Evolutionary conservation across 35 echinoderm and acorn worm species (phyloP).

Genomic region (Ptychodera flava): DNA sequence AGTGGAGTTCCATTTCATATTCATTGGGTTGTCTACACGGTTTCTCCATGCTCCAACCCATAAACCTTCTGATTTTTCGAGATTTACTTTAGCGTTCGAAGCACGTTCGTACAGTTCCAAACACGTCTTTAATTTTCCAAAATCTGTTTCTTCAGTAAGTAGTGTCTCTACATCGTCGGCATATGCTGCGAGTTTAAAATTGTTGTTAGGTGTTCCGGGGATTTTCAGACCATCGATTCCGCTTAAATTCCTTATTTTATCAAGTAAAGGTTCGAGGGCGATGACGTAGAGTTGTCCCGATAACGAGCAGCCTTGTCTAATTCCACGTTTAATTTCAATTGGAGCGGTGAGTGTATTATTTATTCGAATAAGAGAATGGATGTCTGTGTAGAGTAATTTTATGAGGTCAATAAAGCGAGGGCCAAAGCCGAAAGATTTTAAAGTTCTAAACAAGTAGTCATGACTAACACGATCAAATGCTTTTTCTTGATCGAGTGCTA

Average conservation of each 20-base stretch:
- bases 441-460: constrained; percentile 4
- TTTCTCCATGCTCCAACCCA: no score
- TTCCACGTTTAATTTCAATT: constrained; percentile 9
- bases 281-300: constrained; percentile 16
- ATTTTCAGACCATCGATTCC: background rate
- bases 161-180: constrained; percentile 3
- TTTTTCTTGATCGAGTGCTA: no score
- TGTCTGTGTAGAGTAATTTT: constrained; percentile 5
- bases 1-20: no score
- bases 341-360: constrained; percentile 2
- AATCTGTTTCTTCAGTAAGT: background rate
- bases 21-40: constrained; percentile 3
- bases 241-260: background rate
- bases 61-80: no score
- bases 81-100: no score
- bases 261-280: no score
- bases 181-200: constrained; percentile 9
- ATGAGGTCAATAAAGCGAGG: background rate
- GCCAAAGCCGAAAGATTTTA: constrained; percentile 11
- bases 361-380: background rate
- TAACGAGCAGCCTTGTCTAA: constrained; percentile 22
- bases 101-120: no score
- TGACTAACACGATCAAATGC: no score
- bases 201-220: no score
- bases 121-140: background rate